Conservation (phyloP, 1,140 invertebrate species). For the Bombus sibiricus region DNA sequence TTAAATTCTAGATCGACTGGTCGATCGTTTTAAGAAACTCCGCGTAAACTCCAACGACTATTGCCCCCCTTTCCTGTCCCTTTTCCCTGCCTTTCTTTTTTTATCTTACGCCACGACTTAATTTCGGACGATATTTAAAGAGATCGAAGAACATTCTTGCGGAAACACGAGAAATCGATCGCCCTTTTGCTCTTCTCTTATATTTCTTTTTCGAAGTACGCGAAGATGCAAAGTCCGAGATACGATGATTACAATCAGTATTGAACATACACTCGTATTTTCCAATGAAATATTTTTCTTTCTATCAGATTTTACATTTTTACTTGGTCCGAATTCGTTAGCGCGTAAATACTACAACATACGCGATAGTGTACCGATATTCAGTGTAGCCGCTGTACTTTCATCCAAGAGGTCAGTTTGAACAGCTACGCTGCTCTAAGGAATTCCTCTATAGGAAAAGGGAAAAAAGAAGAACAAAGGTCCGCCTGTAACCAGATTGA, state of each 20-base stretch:
- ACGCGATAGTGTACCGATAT: too few relatives aligned
- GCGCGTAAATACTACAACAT: too few relatives aligned
- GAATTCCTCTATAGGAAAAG: neutral
- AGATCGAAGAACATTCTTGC: neutral
- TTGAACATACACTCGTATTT: neutral
- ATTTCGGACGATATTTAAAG: neutral
- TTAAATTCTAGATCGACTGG: constrained; percentile 27
- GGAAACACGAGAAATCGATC: neutral
- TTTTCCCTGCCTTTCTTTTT: neutral
- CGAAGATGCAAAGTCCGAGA: neutral
- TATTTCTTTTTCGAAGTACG: neutral
- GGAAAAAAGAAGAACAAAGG: neutral
- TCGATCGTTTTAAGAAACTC: constrained; percentile 21
- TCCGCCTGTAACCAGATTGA: neutral
- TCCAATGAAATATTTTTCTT: neutral
- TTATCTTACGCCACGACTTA: neutral
- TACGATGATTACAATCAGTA: too few relatives aligned
- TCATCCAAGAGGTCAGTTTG: neutral
- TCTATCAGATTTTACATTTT: neutral
- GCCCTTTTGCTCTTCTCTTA: too few relatives aligned
- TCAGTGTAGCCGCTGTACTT: too few relatives aligned
- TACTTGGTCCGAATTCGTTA: too few relatives aligned
- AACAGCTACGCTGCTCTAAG: neutral
- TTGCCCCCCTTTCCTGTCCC: neutral
- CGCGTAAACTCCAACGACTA: neutral